phyloP scores from a whole-genome alignment of 1,140 invertebrate species.

The Argopecten irradians region DNA sequence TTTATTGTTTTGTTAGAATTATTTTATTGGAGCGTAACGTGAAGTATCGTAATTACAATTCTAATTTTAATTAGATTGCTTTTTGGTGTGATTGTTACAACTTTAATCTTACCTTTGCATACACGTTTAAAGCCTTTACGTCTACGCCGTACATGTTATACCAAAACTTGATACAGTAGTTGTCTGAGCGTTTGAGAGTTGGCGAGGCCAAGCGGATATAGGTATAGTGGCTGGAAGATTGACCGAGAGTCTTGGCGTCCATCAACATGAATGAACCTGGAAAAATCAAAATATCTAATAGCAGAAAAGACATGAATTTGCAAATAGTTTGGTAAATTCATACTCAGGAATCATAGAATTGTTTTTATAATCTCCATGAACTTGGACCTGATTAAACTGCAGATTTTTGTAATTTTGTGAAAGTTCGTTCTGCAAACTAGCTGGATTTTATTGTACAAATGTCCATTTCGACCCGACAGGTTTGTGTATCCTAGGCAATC shows the following conservation, averaged over 20 bases:
- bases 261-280: slow-evolving; percentile 57
- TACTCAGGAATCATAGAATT: too few relatives aligned
- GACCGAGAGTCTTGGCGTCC: slow-evolving; percentile 38
- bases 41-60: not conserved
- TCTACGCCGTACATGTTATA: slow-evolving; percentile 61
- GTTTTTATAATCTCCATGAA: too few relatives aligned
- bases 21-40: too few relatives aligned
- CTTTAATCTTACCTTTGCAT: slow-evolving; percentile 54
- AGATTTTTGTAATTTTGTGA: too few relatives aligned
- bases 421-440: too few relatives aligned
- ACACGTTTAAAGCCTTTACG: slow-evolving; percentile 51
- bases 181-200: slow-evolving; percentile 37
- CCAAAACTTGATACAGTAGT: slow-evolving; percentile 63
- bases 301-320: too few relatives aligned
- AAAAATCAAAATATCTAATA: not conserved
- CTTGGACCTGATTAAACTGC: too few relatives aligned
- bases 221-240: not conserved
- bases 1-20: too few relatives aligned
- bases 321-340: too few relatives aligned
- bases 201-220: slow-evolving; percentile 47
- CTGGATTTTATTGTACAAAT: too few relatives aligned
- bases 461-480: too few relatives aligned
- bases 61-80: not conserved
- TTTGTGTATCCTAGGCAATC: too few relatives aligned
- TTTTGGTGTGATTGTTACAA: not conserved